A percentile compares a stretch with the other conserved stretches of the same genome.
Conservation (phyloP, 92 coral and sea anemone genomes). For the Plumapathes pennacea region DNA sequence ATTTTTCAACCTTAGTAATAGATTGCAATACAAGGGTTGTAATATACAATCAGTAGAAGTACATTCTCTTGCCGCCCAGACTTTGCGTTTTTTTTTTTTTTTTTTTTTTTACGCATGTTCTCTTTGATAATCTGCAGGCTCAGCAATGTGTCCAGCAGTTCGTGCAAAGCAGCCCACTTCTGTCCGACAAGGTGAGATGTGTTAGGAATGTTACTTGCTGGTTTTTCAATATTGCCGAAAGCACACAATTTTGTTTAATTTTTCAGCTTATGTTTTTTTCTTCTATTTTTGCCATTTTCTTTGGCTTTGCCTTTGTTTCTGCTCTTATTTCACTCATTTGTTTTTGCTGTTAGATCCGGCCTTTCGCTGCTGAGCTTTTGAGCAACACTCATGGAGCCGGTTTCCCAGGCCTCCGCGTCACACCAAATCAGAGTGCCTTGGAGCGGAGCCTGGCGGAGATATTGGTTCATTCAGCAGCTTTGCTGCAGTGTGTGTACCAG, state of each 20-base stretch:
- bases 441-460: constrained; percentile 59
- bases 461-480: constrained; percentile 58
- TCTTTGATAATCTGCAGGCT: constrained; percentile 10
- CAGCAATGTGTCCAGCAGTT: constrained; percentile 19
- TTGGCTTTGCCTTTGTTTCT: not conserved
- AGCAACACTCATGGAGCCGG: constrained; percentile 64
- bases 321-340: not conserved
- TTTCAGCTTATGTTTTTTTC: no score
- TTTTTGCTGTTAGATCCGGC: constrained; percentile 24
- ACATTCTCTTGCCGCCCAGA: no score
- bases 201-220: no score
- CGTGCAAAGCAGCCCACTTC: constrained; percentile 12
- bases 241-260: no score
- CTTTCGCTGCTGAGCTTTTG: constrained; percentile 56
- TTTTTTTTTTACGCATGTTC: no score
- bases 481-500: constrained; percentile 49
- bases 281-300: no score
- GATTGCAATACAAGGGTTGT: no score
- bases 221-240: no score
- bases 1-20: no score
- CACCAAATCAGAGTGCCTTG: constrained; percentile 43
- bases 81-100: no score
- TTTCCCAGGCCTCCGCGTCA: constrained; percentile 38
- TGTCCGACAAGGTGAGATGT: constrained; percentile 36
- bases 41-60: no score